phyloP scores from a whole-genome alignment of 1,140 invertebrate species.

The Drosophila subpulchrella region DNA sequence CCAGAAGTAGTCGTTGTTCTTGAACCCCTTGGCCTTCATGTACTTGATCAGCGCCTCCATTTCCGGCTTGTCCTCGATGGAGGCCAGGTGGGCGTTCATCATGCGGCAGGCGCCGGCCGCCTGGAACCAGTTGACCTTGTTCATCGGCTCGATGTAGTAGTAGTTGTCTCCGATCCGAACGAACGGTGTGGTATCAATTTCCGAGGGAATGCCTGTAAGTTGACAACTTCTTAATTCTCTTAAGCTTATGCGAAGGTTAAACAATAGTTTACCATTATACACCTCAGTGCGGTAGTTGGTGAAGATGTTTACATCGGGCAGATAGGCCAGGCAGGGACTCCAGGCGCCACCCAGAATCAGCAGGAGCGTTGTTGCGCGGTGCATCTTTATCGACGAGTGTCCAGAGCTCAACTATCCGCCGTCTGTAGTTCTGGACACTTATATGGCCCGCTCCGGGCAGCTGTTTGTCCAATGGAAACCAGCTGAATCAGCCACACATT shows the following conservation, averaged over 20 bases:
- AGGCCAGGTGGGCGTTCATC: slow-evolving; percentile 72
- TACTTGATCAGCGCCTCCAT: slow-evolving; percentile 71
- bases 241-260: too few species aligned
- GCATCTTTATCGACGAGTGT: slow-evolving; percentile 6
- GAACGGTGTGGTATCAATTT: slow-evolving; percentile 68
- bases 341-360: slow-evolving; percentile 29
- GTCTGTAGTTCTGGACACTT: slow-evolving; percentile 2
- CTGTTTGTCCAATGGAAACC: not conserved
- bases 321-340: slow-evolving; percentile 24
- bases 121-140: slow-evolving; percentile 74
- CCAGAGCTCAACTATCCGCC: slow-evolving; percentile 3
- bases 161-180: slow-evolving; percentile 69
- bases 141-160: slow-evolving; percentile 68
- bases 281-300: slow-evolving; percentile 72
- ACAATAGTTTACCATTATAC: slow-evolving; percentile 48
- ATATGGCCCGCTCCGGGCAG: not conserved
- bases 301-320: slow-evolving; percentile 70
- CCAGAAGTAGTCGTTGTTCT: slow-evolving; percentile 73
- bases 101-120: slow-evolving; percentile 67
- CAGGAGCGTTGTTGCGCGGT: slow-evolving; percentile 5
- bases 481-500: slow-evolving; percentile 17
- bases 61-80: slow-evolving; percentile 66
- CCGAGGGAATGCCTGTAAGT: slow-evolving; percentile 55
- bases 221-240: too few species aligned
- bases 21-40: slow-evolving; percentile 61